Conservation (phyloP, 30 jellyfish, hydroid and myxozoan genomes). For the Pelagia noctiluca region DNA sequence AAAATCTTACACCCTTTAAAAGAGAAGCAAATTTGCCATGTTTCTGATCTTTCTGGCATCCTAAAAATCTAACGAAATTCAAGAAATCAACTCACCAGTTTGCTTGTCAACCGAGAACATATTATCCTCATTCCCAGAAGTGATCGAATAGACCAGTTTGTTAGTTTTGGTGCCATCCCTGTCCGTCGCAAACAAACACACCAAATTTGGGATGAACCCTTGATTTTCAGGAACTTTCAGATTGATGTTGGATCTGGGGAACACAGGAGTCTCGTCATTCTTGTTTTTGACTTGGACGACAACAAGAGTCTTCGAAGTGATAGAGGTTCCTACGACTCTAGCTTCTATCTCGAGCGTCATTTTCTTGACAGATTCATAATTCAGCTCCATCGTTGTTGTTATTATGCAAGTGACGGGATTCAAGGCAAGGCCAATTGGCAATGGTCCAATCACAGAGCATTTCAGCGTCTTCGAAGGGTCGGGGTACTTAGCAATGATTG, state of each 20-base stretch:
- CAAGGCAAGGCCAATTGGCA: slow-evolving; percentile 66
- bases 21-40: no score
- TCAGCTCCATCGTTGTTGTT: slow-evolving; percentile 72
- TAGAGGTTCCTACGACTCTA: slow-evolving; percentile 52
- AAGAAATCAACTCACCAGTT: slow-evolving; percentile 93
- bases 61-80: no score
- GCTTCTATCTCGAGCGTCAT: slow-evolving; percentile 73
- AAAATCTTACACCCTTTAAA: no score
- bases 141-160: slow-evolving; percentile 70
- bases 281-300: slow-evolving; percentile 48
- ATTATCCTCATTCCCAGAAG: slow-evolving; percentile 81
- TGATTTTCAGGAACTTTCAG: slow-evolving; percentile 82
- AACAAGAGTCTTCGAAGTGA: slow-evolving; percentile 61
- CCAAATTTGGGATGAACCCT: slow-evolving; percentile 90
- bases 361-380: slow-evolving; percentile 68
- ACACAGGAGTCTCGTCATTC: slow-evolving; percentile 86
- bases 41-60: no score
- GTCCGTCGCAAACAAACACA: slow-evolving; percentile 91
- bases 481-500: slow-evolving; percentile 84
- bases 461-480: slow-evolving; percentile 59
- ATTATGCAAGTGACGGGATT: slow-evolving; percentile 81
- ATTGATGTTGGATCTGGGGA: slow-evolving; percentile 66
- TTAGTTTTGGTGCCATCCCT: slow-evolving; percentile 76
- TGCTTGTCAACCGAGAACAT: slow-evolving; percentile 75
- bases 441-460: slow-evolving; percentile 28